phyloP scores from a whole-genome alignment of 2,797 vertebrate genomes.

The Pristis pectinata region DNA sequence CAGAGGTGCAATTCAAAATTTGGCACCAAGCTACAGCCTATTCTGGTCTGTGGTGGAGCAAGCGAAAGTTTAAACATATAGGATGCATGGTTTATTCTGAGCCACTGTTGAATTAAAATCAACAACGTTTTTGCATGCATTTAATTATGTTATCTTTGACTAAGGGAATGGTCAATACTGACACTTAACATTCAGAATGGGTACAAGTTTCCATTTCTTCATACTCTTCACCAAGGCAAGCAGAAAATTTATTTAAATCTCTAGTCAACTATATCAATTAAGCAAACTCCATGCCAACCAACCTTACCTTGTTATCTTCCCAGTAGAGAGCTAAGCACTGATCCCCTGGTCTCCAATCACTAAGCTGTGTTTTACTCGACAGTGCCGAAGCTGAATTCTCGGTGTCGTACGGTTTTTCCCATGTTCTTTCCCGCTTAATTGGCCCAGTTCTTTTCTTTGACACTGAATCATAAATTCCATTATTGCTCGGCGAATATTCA shows the following conservation, averaged over 20 bases:
- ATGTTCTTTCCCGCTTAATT: slow-evolving; percentile 71
- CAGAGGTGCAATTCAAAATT: not conserved
- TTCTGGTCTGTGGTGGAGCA: too few species aligned
- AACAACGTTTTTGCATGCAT: not conserved
- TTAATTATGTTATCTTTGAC: not conserved
- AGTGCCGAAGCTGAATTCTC: slow-evolving; percentile 45
- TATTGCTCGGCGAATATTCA: slow-evolving; percentile 65
- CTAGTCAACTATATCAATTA: not conserved
- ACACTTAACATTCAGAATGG: not conserved
- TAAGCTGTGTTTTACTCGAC: slow-evolving; percentile 44
- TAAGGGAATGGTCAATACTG: not conserved
- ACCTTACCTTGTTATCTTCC: slow-evolving; percentile 92
- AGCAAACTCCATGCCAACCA: not conserved
- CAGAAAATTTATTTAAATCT: not conserved
- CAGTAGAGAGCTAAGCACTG: slow-evolving; percentile 93
- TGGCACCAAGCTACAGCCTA: not conserved
- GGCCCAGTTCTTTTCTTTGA: slow-evolving; percentile 79
- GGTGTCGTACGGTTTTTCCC: slow-evolving; percentile 52
- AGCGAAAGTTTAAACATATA: not conserved
- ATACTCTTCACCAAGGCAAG: not conserved
- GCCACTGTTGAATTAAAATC: not conserved
- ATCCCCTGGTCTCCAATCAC: slow-evolving; percentile 85
- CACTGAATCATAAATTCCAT: slow-evolving; percentile 64
- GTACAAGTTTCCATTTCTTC: not conserved
- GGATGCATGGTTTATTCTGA: not conserved